phyloP scores from a whole-genome alignment of 2,888 invertebrate genomes.

The Idaea aversata region DNA sequence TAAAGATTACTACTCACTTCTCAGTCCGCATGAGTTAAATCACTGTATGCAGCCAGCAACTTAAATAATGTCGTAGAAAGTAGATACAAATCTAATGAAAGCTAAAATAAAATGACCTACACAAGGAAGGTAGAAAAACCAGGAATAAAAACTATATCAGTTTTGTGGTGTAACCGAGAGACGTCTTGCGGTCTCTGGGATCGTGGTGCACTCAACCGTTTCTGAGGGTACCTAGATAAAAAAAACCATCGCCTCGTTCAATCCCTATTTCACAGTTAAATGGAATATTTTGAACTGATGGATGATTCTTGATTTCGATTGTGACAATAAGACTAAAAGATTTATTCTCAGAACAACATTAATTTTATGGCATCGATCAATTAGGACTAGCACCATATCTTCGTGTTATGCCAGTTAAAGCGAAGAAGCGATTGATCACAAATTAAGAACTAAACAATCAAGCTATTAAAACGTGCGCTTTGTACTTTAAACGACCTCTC shows the following conservation, averaged over 20 bases:
- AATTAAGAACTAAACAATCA: conserved; percentile 46
- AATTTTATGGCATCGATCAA: conserved; percentile 3
- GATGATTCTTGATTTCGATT: conserved; percentile 1
- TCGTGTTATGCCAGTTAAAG: conserved; percentile 35
- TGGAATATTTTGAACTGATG: neutral
- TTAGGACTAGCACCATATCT: conserved; percentile 19
- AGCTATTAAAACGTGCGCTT: conserved; percentile 56
- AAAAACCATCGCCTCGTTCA: conserved; percentile 45
- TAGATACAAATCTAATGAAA: neutral
- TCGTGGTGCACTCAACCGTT: conserved; percentile 54
- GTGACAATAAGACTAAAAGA: neutral
- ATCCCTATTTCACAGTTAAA: conserved; percentile 1
- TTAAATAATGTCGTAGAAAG: neutral
- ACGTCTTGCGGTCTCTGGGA: conserved; percentile 47
- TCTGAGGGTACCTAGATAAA: conserved; percentile 51
- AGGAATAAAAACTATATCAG: conserved; percentile 11
- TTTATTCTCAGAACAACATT: neutral
- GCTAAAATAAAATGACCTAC: neutral
- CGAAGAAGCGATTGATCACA: neutral
- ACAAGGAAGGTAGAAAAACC: conserved; percentile 25
- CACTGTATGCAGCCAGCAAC: too few relatives aligned
- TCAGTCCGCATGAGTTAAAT: too few relatives aligned
- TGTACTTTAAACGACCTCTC: conserved; percentile 57
- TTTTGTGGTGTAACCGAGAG: conserved; percentile 11
- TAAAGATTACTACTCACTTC: too few relatives aligned